A percentile compares a stretch with the other conserved stretches of the same genome.
Evolutionary conservation across 2,113 vertebrate genomes (phyloP).

Genomic region (Synodontis membranacea): DNA sequence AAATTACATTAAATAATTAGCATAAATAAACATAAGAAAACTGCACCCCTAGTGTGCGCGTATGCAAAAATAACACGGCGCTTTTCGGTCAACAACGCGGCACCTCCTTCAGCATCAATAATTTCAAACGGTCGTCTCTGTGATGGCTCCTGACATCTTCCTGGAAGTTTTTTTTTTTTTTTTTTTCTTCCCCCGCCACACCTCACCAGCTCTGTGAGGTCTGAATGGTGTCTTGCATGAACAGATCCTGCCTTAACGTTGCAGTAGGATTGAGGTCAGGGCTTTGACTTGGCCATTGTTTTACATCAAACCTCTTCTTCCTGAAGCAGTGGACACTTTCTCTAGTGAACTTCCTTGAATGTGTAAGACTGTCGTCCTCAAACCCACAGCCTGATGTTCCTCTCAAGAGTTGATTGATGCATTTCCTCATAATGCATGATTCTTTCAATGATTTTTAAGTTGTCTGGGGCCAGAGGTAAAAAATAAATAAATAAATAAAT

Average conservation of each 20-base stretch:
- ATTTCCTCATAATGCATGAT: background rate
- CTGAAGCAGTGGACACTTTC: too few relatives aligned
- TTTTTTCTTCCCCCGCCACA: background rate
- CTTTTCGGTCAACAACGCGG: too few relatives aligned
- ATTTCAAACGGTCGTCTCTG: background rate
- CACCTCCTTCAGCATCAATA: background rate
- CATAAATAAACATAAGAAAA: background rate
- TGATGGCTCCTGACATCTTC: background rate
- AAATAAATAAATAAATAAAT: too few relatives aligned
- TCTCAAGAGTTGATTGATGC: background rate
- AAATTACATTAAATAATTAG: background rate
- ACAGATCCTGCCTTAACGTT: background rate
- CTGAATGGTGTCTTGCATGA: background rate
- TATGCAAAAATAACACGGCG: too few relatives aligned
- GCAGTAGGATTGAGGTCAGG: background rate
- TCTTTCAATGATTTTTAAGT: background rate
- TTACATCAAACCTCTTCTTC: background rate
- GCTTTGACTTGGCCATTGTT: background rate
- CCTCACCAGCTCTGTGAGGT: background rate
- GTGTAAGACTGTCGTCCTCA: background rate
- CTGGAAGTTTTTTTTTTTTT: background rate
- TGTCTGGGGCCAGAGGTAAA: background rate
- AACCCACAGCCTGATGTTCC: background rate
- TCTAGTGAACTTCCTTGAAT: background rate
- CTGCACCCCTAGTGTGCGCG: background rate